A percentile compares a stretch with the other conserved stretches of the same genome.
Evolutionary conservation across 2,113 vertebrate genomes (phyloP).

Genomic region (Numenius arquata): DNA sequence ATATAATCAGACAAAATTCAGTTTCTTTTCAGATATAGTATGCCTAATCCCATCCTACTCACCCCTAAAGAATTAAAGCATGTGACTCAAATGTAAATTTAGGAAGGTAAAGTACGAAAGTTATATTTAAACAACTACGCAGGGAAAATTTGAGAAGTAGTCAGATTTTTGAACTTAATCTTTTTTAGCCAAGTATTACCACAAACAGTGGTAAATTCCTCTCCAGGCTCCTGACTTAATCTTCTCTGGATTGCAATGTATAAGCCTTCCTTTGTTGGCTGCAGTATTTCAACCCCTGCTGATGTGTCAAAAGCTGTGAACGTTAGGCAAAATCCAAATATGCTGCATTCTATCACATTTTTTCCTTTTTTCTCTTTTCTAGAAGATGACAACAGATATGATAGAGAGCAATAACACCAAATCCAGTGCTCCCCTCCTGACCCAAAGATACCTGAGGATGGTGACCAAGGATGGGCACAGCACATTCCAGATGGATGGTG

Average conservation of each 20-base stretch:
- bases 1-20: background rate
- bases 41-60: background rate
- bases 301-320: constrained; percentile 64
- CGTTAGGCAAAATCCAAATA: constrained; percentile 30
- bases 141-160: background rate
- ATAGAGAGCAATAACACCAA: constrained; percentile 77
- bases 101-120: background rate
- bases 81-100: background rate
- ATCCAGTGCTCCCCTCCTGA: constrained; percentile 81
- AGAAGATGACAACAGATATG: constrained; percentile 63
- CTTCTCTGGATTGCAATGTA: constrained; percentile 68
- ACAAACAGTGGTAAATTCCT: constrained; percentile 64
- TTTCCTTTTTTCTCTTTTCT: background rate
- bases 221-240: constrained; percentile 60
- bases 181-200: constrained; percentile 49
- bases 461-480: constrained; percentile 95
- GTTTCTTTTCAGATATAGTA: background rate
- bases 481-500: constrained; percentile 72
- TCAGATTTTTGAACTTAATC: constrained; percentile 47
- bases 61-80: background rate
- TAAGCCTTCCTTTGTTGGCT: constrained; percentile 66
- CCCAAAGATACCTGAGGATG: constrained; percentile 78
- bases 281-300: constrained; percentile 56
- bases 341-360: background rate
- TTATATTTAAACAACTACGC: constrained; percentile 17